These are phyloP conservation scores for Nymphalis urticae DNA, from an alignment of 2,888 invertebrate species.

Conservation along the genomic window DNA sequence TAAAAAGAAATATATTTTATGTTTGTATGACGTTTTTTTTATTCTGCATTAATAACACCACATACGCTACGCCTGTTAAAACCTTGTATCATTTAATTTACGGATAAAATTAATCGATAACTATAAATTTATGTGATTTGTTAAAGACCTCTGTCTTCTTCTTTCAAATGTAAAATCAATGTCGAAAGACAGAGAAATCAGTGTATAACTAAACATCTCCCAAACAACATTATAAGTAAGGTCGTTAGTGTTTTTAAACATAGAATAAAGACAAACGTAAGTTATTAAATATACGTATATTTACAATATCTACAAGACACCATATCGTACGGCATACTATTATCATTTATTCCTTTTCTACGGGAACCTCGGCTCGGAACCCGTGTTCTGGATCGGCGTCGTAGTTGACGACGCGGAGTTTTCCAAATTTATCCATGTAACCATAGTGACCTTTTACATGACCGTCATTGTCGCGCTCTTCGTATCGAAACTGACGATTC, in stretches of 20 bases:
- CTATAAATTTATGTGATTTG: no score
- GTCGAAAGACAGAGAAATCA: no score
- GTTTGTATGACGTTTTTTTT: no score
- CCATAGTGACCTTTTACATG: conserved; percentile 90
- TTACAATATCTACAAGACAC: conserved; percentile 19
- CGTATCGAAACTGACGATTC: conserved; percentile 90
- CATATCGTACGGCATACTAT: conserved; percentile 6
- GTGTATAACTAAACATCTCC: no score
- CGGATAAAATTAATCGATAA: no score
- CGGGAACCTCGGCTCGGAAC: conserved; percentile 82
- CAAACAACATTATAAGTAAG: no score
- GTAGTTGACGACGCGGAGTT: conserved; percentile 88
- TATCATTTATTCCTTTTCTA: conserved; percentile 43
- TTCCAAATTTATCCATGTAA: conserved; percentile 88
- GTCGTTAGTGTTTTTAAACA: background rate
- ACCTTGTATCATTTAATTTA: no score
- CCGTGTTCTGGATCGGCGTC: conserved; percentile 87
- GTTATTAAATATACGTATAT: conserved; percentile 9
- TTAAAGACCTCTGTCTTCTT: no score
- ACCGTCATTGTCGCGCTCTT: conserved; percentile 89
- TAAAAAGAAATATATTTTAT: no score
- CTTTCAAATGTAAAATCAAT: no score
- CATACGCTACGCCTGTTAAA: no score
- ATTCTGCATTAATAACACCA: no score
- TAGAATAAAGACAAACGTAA: background rate